Evolutionary conservation across 2,113 vertebrate genomes (phyloP).

Genomic region (Nyctereutes procyonoides): DNA sequence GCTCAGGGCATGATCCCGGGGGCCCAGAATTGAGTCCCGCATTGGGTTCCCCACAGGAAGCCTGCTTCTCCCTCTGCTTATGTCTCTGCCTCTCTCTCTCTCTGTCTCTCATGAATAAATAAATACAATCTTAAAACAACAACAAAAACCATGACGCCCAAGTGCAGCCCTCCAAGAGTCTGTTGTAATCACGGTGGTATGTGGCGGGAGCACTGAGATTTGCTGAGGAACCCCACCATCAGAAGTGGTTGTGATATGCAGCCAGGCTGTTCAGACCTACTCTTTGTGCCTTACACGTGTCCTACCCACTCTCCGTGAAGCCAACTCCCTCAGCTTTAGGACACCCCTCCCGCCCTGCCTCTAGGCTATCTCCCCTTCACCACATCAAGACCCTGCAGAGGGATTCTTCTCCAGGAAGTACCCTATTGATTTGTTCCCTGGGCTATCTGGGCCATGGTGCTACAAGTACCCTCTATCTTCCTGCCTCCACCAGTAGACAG

Average conservation of each 20-base stretch:
- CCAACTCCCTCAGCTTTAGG: neutral
- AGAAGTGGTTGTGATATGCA: neutral
- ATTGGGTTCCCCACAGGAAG: too few species aligned
- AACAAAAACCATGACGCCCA: too few species aligned
- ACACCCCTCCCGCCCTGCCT: neutral
- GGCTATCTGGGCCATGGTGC: neutral
- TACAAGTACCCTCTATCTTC: too few species aligned
- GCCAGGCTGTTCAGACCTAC: neutral
- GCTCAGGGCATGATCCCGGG: too few species aligned
- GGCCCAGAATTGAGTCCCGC: too few species aligned
- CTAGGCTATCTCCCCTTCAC: neutral
- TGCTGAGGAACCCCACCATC: neutral
- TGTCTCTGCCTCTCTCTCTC: too few species aligned
- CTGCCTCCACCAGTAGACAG: neutral
- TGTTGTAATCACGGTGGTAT: neutral
- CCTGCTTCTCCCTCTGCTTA: too few species aligned
- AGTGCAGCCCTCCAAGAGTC: neutral
- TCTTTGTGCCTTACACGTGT: neutral
- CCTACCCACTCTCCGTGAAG: neutral
- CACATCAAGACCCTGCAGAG: neutral
- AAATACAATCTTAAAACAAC: too few species aligned
- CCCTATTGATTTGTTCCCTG: neutral
- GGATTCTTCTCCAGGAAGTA: neutral
- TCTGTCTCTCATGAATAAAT: too few species aligned
- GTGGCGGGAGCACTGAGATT: neutral